phyloP scores from a whole-genome alignment of 2,888 invertebrate species.

The Leptopilina myrica region DNA sequence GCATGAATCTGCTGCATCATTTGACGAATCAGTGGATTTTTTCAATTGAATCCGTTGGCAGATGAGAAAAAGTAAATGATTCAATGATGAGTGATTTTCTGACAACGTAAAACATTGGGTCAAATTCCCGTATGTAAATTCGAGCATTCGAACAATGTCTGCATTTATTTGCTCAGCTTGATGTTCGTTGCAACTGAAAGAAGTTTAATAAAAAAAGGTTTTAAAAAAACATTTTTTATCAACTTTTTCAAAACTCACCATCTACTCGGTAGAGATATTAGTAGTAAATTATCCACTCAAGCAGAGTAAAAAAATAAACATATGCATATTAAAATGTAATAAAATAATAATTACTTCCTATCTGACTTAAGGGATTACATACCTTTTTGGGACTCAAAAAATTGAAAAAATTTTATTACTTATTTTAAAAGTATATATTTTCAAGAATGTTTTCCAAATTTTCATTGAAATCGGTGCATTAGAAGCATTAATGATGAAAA shows the following conservation, averaged over 20 bases:
- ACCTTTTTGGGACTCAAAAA: too few species aligned
- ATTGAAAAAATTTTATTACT: too few species aligned
- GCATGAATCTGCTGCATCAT: conserved; percentile 50
- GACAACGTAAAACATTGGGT: conserved; percentile 78
- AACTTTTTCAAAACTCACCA: conserved; percentile 58
- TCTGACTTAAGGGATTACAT: too few species aligned
- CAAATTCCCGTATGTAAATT: conserved; percentile 81
- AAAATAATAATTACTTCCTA: too few species aligned
- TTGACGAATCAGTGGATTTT: conserved; percentile 25
- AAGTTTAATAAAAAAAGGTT: conserved; percentile 38
- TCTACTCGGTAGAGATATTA: conserved; percentile 84
- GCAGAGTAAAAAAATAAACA: conserved; percentile 77
- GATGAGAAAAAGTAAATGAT: conserved; percentile 80
- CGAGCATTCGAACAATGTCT: conserved; percentile 78
- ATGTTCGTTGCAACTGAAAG: conserved; percentile 70
- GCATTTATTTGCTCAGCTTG: conserved; percentile 75
- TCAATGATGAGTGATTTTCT: conserved; percentile 80
- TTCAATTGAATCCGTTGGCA: conserved; percentile 50
- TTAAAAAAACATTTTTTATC: too few species aligned
- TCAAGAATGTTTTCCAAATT: too few species aligned
- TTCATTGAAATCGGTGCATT: too few species aligned
- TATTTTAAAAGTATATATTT: too few species aligned
- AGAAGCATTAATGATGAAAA: too few species aligned
- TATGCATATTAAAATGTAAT: too few species aligned
- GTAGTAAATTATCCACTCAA: conserved; percentile 81